Evolutionary conservation across 2,113 vertebrate genomes (phyloP).

Genomic region (Pelvicachromis taeniatus): DNA sequence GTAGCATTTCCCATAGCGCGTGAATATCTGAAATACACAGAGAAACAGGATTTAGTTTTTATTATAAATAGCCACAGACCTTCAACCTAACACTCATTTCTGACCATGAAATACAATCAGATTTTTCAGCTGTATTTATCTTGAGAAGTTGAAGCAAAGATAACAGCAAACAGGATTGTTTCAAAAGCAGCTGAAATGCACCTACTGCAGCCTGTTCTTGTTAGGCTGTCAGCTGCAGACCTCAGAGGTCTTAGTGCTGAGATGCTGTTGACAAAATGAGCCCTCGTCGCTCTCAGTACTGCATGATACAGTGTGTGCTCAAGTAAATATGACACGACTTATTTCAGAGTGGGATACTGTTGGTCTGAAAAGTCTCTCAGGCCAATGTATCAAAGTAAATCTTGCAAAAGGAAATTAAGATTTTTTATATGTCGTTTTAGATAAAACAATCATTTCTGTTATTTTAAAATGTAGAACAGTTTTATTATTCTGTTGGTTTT

Average conservation of each 20-base stretch:
- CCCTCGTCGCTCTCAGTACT: neutral
- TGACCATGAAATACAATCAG: neutral
- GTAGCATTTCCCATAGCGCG: constrained; percentile 96
- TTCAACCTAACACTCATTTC: neutral
- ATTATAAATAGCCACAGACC: neutral
- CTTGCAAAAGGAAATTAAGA: neutral
- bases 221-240: neutral
- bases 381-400: neutral
- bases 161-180: neutral
- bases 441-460: neutral
- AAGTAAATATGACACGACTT: constrained; percentile 12
- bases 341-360: neutral
- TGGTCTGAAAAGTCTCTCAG: neutral
- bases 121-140: neutral
- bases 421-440: neutral
- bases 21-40: constrained; percentile 86
- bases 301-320: neutral
- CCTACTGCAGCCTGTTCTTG: neutral
- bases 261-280: constrained; percentile 24
- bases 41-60: neutral
- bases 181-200: neutral
- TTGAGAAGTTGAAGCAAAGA: neutral
- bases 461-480: neutral
- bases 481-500: neutral
- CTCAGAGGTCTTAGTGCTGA: constrained; percentile 6